Conservation (phyloP, 1,140 invertebrate genomes). For the Meteorus sp. region DNA sequence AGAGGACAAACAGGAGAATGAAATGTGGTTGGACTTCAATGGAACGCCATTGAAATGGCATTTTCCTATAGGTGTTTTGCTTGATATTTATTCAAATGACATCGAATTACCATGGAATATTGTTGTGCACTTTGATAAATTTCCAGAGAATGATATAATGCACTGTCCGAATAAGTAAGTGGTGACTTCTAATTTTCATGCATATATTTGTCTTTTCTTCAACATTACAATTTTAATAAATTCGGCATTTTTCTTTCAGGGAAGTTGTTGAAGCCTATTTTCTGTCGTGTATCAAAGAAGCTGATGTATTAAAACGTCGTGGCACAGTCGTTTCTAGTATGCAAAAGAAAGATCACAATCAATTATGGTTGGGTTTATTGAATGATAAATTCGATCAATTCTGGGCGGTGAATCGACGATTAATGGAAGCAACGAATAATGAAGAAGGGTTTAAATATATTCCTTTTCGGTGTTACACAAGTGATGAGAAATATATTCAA, state of each 20-base stretch:
- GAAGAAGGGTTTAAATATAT: constrained; percentile 89
- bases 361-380: constrained; percentile 90
- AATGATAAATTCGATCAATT: constrained; percentile 99
- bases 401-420: constrained; percentile 92
- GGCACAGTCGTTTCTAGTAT: constrained; percentile 89
- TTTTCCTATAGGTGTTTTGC: constrained; percentile 93
- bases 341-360: constrained; percentile 97
- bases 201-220: too few species aligned
- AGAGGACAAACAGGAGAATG: constrained; percentile 78
- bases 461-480: constrained; percentile 87
- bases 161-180: constrained; percentile 76
- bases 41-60: constrained; percentile 94
- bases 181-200: too few species aligned
- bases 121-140: constrained; percentile 93
- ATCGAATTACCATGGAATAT: constrained; percentile 88
- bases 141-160: constrained; percentile 79
- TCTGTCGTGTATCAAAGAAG: constrained; percentile 95
- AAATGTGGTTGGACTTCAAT: constrained; percentile 96
- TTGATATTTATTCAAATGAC: constrained; percentile 79
- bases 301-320: constrained; percentile 94
- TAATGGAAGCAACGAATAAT: constrained; percentile 82
- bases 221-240: constrained; percentile 10
- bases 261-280: constrained; percentile 92
- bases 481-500: constrained; percentile 74
- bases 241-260: constrained; percentile 60